Evolutionary conservation across 64 coral and sea anemone species (phyloP).

Genomic region (Porites lutea): DNA sequence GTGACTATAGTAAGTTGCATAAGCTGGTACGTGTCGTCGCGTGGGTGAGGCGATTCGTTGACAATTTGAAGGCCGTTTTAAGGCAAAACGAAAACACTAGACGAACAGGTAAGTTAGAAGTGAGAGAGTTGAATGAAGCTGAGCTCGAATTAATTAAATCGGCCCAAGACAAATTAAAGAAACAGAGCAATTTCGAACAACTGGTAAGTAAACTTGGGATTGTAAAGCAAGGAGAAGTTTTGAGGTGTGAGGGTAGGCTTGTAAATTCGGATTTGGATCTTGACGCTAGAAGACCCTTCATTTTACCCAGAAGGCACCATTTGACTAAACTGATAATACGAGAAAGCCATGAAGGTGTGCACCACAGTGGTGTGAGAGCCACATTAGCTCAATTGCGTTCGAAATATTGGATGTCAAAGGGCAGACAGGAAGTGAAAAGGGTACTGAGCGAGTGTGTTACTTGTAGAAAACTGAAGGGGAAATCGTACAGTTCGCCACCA

Average conservation of each 20-base stretch:
- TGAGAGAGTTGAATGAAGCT: neutral
- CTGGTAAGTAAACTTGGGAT: constrained; percentile 2
- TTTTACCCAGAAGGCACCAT: constrained; percentile 51
- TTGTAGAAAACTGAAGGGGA: constrained; percentile 40
- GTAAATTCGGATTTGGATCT: constrained; percentile 61
- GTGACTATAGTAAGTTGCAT: constrained; percentile 28
- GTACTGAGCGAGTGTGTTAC: constrained; percentile 53
- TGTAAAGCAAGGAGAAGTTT: constrained; percentile 14
- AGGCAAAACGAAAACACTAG: constrained; percentile 6
- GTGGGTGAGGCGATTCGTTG: constrained; percentile 56
- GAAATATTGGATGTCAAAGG: constrained; percentile 74
- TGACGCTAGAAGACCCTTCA: constrained; percentile 40
- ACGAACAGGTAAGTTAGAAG: constrained; percentile 9
- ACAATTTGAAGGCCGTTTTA: neutral
- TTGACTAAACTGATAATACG: constrained; percentile 59
- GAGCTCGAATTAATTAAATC: constrained; percentile 28
- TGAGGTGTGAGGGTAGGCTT: constrained; percentile 63
- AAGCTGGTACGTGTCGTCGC: constrained; percentile 48
- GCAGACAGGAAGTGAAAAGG: constrained; percentile 71
- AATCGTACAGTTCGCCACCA: constrained; percentile 28
- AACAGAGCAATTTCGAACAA: constrained; percentile 24
- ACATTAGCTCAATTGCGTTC: constrained; percentile 64
- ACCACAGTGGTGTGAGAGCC: constrained; percentile 63
- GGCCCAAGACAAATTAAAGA: constrained; percentile 18
- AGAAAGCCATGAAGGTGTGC: constrained; percentile 58